Percentiles rank a stretch among this genome's conserved stretches.
Evolutionary conservation across 37 sponge, comb jelly and placozoan genomes (phyloP).

Genomic region (Geodia barretti): DNA sequence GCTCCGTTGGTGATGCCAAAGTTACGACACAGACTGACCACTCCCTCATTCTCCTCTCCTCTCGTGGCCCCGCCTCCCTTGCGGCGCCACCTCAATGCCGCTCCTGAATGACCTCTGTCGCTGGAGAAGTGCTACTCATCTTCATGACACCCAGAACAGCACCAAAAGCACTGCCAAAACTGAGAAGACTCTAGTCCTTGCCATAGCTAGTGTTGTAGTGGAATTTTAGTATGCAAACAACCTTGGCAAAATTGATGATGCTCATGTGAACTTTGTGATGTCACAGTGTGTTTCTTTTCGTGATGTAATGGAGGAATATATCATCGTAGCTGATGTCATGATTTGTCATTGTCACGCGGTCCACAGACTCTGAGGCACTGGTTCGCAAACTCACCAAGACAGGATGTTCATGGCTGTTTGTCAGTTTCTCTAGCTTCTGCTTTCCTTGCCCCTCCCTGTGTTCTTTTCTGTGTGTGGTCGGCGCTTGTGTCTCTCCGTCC

Average conservation of each 20-base stretch:
- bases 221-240: too few species aligned
- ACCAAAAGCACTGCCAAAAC: neutral
- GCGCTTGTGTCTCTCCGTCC: too few species aligned
- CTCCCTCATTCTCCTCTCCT: neutral
- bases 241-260: too few species aligned
- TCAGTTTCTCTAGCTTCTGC: too few species aligned
- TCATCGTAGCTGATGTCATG: neutral
- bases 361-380: constrained; percentile 60
- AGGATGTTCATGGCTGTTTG: constrained; percentile 62
- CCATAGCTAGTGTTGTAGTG: too few species aligned
- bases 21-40: neutral
- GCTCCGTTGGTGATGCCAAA: neutral
- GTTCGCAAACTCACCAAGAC: constrained; percentile 62
- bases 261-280: too few species aligned
- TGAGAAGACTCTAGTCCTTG: too few species aligned
- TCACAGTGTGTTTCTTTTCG: too few species aligned
- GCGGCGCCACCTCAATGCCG: neutral
- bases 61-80: neutral
- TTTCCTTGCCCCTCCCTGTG: too few species aligned
- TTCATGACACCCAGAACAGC: neutral
- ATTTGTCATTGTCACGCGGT: neutral
- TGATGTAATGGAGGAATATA: neutral
- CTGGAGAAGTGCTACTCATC: neutral
- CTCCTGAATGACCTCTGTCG: neutral
- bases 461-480: too few species aligned